Evolutionary conservation across 2,888 invertebrate species (phyloP).

Genomic region (Sinohyriopsis cumingii): DNA sequence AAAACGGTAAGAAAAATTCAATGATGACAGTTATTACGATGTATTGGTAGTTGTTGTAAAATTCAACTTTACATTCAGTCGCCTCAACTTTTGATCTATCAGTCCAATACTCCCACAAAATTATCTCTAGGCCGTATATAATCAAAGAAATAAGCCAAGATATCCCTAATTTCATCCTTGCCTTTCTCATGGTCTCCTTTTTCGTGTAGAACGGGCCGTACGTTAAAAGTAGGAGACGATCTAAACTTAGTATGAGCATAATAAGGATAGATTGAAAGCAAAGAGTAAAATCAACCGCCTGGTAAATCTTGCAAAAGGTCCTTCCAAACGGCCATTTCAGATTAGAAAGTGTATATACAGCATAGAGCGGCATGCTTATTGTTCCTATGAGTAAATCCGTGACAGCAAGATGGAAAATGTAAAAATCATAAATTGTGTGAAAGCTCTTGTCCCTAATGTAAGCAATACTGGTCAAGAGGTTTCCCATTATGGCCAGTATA

Average conservation of each 20-base stretch:
- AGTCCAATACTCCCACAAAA: constrained; percentile 49
- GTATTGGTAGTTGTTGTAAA: constrained; percentile 37
- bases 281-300: constrained; percentile 45
- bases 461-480: constrained; percentile 44
- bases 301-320: constrained; percentile 49
- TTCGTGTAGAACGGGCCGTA: constrained; percentile 38
- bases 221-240: constrained; percentile 43
- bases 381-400: constrained; percentile 45
- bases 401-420: constrained; percentile 49
- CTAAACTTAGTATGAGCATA: constrained; percentile 49
- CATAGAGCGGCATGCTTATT: constrained; percentile 52
- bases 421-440: constrained; percentile 45
- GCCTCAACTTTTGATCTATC: constrained; percentile 40
- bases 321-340: constrained; percentile 49
- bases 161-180: constrained; percentile 25
- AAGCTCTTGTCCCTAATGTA: constrained; percentile 44
- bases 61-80: constrained; percentile 53
- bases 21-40: constrained; percentile 42
- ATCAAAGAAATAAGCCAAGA: constrained; percentile 46
- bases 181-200: constrained; percentile 34
- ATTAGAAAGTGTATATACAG: constrained; percentile 40
- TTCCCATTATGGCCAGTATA: constrained; percentile 43
- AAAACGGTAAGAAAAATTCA: constrained; percentile 51
- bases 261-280: constrained; percentile 47
- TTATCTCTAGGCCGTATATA: constrained; percentile 51